phyloP scores from a whole-genome alignment of 2,888 invertebrate species.

The Drosophila ustulata region DNA sequence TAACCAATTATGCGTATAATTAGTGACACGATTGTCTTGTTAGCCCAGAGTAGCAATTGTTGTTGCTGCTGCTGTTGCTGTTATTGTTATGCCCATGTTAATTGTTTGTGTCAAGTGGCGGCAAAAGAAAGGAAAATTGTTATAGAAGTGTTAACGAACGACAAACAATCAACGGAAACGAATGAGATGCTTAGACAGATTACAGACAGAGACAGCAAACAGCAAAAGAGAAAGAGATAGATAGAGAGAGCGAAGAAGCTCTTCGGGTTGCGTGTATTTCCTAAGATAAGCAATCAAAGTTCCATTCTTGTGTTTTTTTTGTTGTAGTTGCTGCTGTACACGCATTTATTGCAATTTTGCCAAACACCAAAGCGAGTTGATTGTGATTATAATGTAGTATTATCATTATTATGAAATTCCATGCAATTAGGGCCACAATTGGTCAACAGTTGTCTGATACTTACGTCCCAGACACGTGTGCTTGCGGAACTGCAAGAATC shows the following conservation, averaged over 20 bases:
- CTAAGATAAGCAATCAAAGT: constrained; percentile 74
- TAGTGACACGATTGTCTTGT: constrained; percentile 80
- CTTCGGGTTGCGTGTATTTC: constrained; percentile 51
- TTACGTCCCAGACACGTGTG: constrained; percentile 96
- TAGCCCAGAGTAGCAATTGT: constrained; percentile 49
- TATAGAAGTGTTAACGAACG: constrained; percentile 65
- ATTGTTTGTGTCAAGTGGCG: constrained; percentile 72
- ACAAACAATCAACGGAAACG: constrained; percentile 62
- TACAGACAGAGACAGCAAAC: constrained; percentile 12
- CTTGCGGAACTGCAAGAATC: constrained; percentile 94
- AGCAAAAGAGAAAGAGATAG: not conserved
- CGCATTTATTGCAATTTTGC: constrained; percentile 69
- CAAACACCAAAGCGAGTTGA: constrained; percentile 58
- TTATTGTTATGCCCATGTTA: constrained; percentile 66
- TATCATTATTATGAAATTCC: constrained; percentile 49
- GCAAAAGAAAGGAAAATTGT: constrained; percentile 55
- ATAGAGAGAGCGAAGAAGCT: not conserved
- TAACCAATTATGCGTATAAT: constrained; percentile 79
- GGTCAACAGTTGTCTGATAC: constrained; percentile 85
- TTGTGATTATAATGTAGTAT: constrained; percentile 25
- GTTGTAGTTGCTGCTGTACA: constrained; percentile 32
- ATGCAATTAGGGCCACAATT: constrained; percentile 74
- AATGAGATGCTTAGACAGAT: constrained; percentile 52
- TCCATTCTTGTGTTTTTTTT: constrained; percentile 48
- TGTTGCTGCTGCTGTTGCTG: constrained; percentile 41